phyloP scores from a whole-genome alignment of 1,140 invertebrate species.

The Coelopa frigida region DNA sequence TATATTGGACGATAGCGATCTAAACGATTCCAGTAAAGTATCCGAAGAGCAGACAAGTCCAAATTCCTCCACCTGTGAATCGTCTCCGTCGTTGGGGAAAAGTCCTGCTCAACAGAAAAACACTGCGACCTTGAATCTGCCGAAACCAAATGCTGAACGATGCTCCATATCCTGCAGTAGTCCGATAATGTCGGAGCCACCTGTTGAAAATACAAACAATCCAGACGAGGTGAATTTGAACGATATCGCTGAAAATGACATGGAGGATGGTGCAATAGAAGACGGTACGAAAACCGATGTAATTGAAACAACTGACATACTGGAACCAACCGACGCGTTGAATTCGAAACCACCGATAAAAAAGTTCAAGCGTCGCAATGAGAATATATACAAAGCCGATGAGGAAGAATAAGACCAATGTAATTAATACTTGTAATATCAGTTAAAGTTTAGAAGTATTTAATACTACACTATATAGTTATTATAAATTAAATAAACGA shows the following conservation, averaged over 20 bases:
- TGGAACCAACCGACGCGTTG: no score
- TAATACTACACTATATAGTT: not conserved
- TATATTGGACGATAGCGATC: conserved; percentile 11
- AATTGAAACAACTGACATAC: no score
- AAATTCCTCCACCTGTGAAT: conserved; percentile 5
- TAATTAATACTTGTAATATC: not conserved
- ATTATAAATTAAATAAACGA: not conserved
- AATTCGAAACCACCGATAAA: conserved; percentile 26
- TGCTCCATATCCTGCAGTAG: no score
- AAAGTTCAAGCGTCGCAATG: conserved; percentile 48
- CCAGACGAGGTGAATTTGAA: not conserved
- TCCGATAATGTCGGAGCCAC: no score
- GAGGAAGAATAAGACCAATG: conserved; percentile 17
- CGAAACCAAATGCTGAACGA: conserved; percentile 10
- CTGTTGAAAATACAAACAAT: no score
- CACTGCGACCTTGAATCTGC: conserved; percentile 7
- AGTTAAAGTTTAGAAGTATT: not conserved
- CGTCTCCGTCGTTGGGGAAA: not conserved
- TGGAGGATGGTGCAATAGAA: conserved; percentile 1
- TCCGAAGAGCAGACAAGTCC: conserved; percentile 5
- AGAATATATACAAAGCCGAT: conserved; percentile 38
- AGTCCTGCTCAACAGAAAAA: conserved; percentile 15
- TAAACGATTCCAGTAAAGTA: conserved; percentile 11
- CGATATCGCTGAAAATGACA: no score
- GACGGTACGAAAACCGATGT: no score